Percentiles rank a stretch among this genome's conserved stretches.
Conservation (phyloP, 2,113 vertebrate species). For the Carassius auratus region DNA sequence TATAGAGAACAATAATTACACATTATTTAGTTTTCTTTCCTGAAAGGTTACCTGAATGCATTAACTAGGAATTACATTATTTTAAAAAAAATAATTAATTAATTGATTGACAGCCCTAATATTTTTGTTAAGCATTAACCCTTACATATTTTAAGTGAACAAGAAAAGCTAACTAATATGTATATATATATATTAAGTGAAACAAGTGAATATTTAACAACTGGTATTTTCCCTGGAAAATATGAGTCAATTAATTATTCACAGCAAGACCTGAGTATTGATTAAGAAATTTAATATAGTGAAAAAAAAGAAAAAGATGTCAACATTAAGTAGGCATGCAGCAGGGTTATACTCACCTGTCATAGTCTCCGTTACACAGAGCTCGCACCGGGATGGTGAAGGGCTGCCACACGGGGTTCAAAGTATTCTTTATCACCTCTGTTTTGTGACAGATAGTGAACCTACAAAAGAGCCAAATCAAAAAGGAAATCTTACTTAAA, state of each 20-base stretch:
- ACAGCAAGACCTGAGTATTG: not conserved
- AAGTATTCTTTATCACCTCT: conserved; percentile 85
- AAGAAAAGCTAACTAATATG: too few species aligned
- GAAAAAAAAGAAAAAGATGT: not conserved
- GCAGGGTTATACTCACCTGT: conserved; percentile 78
- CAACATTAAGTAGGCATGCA: too few species aligned
- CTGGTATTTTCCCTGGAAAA: not conserved
- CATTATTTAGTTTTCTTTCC: not conserved
- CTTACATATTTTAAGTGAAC: not conserved
- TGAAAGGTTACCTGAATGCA: not conserved
- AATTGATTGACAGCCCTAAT: not conserved
- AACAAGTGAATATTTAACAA: not conserved
- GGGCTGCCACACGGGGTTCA: conserved; percentile 94
- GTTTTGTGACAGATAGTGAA: conserved; percentile 84
- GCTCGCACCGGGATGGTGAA: conserved; percentile 96
- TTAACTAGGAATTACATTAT: not conserved
- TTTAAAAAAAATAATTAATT: too few species aligned
- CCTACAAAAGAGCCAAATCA: conserved; percentile 62
- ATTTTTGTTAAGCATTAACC: not conserved
- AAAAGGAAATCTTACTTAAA: conserved; percentile 5
- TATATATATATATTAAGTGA: not conserved
- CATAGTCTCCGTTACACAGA: conserved; percentile 95
- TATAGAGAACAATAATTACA: not conserved
- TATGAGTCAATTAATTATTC: not conserved
- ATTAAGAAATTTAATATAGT: not conserved